Evolutionary conservation across 2,797 vertebrate genomes (phyloP).

Genomic region (Thripadectes ignobilis): DNA sequence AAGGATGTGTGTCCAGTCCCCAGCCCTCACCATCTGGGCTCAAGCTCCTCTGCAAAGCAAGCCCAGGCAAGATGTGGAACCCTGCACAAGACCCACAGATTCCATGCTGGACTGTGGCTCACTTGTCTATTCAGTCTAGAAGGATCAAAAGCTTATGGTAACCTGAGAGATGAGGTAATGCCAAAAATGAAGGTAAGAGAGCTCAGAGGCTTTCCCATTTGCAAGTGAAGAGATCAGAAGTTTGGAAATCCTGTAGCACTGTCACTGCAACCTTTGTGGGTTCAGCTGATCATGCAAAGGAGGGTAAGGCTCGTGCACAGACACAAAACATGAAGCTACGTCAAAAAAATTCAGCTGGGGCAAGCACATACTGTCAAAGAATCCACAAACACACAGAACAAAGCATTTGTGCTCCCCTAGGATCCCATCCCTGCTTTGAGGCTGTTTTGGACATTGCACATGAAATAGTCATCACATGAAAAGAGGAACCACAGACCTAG

Average conservation of each 20-base stretch:
- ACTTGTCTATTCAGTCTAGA: neutral
- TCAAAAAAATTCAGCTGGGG: conserved; percentile 21
- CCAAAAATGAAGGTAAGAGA: neutral
- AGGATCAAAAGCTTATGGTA: neutral
- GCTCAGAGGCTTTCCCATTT: neutral
- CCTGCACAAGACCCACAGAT: neutral
- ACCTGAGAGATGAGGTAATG: neutral
- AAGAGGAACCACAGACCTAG: neutral
- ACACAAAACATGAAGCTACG: neutral
- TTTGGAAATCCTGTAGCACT: neutral
- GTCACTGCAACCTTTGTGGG: neutral
- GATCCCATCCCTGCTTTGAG: neutral
- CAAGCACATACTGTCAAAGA: neutral
- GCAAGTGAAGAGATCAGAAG: neutral
- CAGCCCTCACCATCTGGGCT: neutral
- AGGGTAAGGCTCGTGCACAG: neutral
- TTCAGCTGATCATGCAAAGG: neutral
- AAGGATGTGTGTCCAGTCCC: fast-evolving
- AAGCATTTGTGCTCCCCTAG: neutral
- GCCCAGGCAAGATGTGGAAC: neutral
- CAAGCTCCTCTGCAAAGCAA: neutral
- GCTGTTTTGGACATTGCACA: neutral
- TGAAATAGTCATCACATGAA: neutral
- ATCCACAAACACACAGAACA: neutral
- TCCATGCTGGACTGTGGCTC: neutral